phyloP scores from a whole-genome alignment of 2,888 invertebrate genomes.

The Cryptocephalus moraei region DNA sequence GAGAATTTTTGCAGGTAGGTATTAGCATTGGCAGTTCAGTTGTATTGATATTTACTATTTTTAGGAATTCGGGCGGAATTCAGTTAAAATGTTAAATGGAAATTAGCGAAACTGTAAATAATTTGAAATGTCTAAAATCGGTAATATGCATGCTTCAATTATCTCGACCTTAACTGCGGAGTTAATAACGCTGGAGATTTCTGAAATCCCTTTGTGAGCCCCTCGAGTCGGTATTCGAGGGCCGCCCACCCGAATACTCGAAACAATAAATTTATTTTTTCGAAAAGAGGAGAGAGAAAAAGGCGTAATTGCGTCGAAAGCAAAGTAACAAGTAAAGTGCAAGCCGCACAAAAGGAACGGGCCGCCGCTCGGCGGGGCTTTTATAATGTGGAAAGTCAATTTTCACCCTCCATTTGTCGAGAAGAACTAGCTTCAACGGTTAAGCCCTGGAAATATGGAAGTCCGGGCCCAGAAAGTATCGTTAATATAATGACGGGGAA shows the following conservation, averaged over 20 bases:
- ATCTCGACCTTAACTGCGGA: no score
- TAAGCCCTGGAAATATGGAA: constrained; percentile 29
- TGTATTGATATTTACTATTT: no score
- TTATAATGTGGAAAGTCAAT: constrained; percentile 36
- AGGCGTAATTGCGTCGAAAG: constrained; percentile 15
- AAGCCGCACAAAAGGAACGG: constrained; percentile 25
- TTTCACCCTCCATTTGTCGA: constrained; percentile 37
- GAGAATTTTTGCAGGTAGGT: no score
- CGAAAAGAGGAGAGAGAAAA: not conserved
- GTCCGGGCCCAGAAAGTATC: constrained; percentile 4
- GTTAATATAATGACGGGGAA: constrained; percentile 2
- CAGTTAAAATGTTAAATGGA: no score
- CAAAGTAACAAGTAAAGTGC: constrained; percentile 24
- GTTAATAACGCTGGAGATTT: no score
- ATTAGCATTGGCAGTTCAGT: no score
- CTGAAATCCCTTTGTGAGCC: no score
- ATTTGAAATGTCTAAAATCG: no score
- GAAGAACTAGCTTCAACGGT: constrained; percentile 26
- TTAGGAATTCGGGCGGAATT: no score
- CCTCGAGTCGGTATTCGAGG: no score
- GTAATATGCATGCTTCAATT: no score
- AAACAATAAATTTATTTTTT: not conserved
- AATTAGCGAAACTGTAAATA: no score
- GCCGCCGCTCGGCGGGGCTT: constrained; percentile 29
- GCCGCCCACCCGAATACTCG: not conserved